phyloP scores from a whole-genome alignment of 2,113 vertebrate genomes.

The Beaufortia kweichowensis region DNA sequence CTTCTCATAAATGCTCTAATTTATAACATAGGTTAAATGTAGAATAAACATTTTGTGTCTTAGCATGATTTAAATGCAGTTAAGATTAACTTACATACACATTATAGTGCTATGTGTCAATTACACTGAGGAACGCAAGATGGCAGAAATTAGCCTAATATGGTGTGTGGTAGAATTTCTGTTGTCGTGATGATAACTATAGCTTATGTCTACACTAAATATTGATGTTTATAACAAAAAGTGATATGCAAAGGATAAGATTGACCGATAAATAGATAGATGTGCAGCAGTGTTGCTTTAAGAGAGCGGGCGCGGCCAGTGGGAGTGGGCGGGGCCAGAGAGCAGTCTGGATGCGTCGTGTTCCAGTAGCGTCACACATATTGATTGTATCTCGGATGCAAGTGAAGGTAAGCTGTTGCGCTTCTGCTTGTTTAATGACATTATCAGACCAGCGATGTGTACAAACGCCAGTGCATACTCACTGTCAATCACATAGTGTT shows the following conservation, averaged over 20 bases:
- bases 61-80: neutral
- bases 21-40: neutral
- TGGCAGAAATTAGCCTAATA: neutral
- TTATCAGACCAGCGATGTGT: neutral
- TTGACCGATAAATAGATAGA: too few species aligned
- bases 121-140: neutral
- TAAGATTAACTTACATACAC: too few species aligned
- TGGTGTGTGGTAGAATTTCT: neutral
- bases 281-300: conserved; percentile 14
- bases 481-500: neutral
- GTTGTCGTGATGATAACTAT: neutral
- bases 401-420: conserved; percentile 18
- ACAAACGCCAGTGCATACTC: neutral
- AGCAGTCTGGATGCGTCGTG: neutral
- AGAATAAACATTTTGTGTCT: neutral
- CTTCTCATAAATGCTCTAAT: neutral
- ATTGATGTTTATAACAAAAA: neutral
- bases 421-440: neutral
- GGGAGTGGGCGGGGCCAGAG: neutral
- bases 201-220: neutral
- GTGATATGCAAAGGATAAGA: too few species aligned
- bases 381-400: too few species aligned
- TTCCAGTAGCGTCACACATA: neutral
- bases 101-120: neutral
- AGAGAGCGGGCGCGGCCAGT: neutral